Evolutionary conservation across 2,113 vertebrate species (phyloP).

Genomic region (Sphaerodactylus townsendi): DNA sequence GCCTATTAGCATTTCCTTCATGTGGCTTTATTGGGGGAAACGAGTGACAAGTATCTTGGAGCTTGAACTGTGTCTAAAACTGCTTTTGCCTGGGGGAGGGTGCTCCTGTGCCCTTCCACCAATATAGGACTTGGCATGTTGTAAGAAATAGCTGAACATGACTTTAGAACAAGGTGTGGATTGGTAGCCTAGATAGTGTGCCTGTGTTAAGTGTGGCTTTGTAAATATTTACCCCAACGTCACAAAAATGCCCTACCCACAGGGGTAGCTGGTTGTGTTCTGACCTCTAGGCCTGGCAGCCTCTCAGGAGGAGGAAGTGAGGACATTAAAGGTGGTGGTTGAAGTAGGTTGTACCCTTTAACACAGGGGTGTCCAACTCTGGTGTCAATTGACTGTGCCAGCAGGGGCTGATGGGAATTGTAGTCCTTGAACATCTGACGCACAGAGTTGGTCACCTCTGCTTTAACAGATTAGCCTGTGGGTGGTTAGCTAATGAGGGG

Average conservation of each 20-base stretch:
- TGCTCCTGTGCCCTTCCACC: too few species aligned
- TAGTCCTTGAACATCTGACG: too few species aligned
- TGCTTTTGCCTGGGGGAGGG: background rate
- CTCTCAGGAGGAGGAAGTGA: background rate
- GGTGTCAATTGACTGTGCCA: too few species aligned
- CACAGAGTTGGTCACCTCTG: too few species aligned
- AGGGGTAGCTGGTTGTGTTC: too few species aligned
- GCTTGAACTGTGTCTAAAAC: background rate
- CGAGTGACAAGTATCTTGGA: background rate
- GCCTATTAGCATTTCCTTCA: background rate
- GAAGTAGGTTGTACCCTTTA: background rate
- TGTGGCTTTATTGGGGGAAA: background rate
- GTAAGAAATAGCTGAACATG: background rate
- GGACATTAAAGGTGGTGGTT: background rate
- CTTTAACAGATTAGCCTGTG: background rate
- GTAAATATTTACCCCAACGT: background rate
- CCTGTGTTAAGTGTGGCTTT: too few species aligned
- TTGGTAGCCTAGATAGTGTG: background rate
- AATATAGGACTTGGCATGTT: too few species aligned
- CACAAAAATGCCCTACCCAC: too few species aligned
- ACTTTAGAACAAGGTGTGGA: background rate
- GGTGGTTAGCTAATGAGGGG: background rate
- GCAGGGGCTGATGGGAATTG: too few species aligned
- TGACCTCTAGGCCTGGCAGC: background rate
- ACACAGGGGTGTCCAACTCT: too few species aligned